phyloP scores from a whole-genome alignment of 2,888 invertebrate genomes.

The Masnerella sp. region DNA sequence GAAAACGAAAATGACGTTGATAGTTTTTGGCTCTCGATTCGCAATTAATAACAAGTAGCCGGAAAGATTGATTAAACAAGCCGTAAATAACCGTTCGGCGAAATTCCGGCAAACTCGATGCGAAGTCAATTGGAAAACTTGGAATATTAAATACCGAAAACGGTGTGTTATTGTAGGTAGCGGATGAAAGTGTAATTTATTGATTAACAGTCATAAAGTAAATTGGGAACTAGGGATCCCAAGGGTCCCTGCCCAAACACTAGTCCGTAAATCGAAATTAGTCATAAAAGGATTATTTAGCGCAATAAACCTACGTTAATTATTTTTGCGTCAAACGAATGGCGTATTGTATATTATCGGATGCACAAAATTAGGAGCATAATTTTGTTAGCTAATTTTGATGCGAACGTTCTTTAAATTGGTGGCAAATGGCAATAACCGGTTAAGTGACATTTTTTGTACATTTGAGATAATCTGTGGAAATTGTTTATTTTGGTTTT shows the following conservation, averaged over 20 bases:
- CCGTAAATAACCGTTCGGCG: background rate
- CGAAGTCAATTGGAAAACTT: constrained; percentile 18
- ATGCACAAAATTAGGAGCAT: too few relatives aligned
- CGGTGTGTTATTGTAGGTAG: background rate
- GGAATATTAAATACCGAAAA: constrained; percentile 9
- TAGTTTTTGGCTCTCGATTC: too few relatives aligned
- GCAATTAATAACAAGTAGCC: background rate
- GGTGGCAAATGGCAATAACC: too few relatives aligned
- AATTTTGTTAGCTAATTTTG: too few relatives aligned
- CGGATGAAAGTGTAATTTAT: constrained; percentile 29
- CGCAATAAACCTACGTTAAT: constrained; percentile 8
- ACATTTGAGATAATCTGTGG: too few relatives aligned
- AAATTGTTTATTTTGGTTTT: too few relatives aligned
- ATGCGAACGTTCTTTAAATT: too few relatives aligned
- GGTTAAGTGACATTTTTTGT: too few relatives aligned
- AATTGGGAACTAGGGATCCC: constrained; percentile 25
- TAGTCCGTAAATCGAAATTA: constrained; percentile 29
- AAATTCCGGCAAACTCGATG: background rate
- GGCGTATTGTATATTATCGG: too few relatives aligned
- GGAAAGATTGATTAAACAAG: constrained; percentile 1
- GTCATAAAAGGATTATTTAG: constrained; percentile 17
- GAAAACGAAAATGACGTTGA: too few relatives aligned
- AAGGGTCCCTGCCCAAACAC: constrained; percentile 2
- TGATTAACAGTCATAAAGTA: constrained; percentile 34
- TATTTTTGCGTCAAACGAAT: background rate